Evolutionary conservation across 2,888 invertebrate species (phyloP), one percentile per base, ranked within the genome.

Genomic region (Beris chalybata): DNA sequence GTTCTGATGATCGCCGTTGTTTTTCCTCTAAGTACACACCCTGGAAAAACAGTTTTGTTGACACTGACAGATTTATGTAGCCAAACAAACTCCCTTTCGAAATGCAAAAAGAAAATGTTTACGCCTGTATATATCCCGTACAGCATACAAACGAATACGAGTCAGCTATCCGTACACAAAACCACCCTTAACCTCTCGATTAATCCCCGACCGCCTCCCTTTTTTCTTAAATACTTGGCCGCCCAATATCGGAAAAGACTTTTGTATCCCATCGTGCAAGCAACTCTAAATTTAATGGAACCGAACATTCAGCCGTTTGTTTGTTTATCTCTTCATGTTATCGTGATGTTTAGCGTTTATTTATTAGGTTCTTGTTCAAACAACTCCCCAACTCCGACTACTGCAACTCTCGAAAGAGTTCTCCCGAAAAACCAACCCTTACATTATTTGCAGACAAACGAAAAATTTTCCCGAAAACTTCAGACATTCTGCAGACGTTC

Each of bases 311-410:
- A 30, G 61, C 50, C 50, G 61, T 61, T 67, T 67, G 65, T 69
- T 69, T 69, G 69, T 69, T 69, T 69, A 69, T 69, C 69, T 69
- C 43, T 54, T 67, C 65, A 22, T 69, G 67, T 69, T 69, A 69
- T 69, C 69, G 61, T 65, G 61, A 58, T 69, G 64, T 67, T 69
- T 67, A 69, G 69, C 69, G 69, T 65, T 69, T 69, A 69, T 69
- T 69, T 67, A 69, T 69, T 67, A 67, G 66, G 57, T 65, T 65
- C 58, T 31, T 64, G 53, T 54, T 53, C 38, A 54, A 15, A 43
- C n/a, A 53, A 22, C 15, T 31, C 13, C 32, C 45, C 54, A 22
- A 52, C 61, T 38, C 9, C 38, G 2, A 38, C 38, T 22, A 22
- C 22, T 22, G 22, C 22, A 22, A 22, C 22, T 22, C 22, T 22